A percentile compares a stretch with the other conserved stretches of the same genome.
Evolutionary conservation across 2,797 vertebrate species (phyloP).

Genomic region (Pseudomugil gertrudae): DNA sequence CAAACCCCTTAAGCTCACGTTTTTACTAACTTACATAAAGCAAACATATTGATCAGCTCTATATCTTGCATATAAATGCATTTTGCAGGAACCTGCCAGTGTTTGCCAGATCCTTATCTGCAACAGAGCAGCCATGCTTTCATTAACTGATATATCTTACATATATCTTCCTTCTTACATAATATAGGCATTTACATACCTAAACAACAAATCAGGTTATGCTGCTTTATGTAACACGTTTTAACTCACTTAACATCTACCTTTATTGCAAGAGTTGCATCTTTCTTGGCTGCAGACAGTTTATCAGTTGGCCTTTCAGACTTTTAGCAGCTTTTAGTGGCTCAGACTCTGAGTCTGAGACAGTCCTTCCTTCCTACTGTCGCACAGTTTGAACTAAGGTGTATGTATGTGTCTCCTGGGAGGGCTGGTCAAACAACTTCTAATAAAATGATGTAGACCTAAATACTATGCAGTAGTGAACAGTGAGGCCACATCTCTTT

Average conservation of each 20-base stretch:
- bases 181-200: neutral
- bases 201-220: neutral
- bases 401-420: constrained; percentile 5
- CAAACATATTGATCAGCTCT: neutral
- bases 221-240: neutral
- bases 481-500: neutral
- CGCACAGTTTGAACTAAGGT: neutral
- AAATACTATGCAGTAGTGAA: constrained; percentile 1
- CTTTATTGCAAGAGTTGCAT: neutral
- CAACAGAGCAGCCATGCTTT: too few species aligned
- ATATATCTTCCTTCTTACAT: neutral
- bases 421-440: constrained; percentile 47
- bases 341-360: constrained; percentile 29
- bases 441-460: constrained; percentile 68
- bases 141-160: too few species aligned
- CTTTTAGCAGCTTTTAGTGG: constrained; percentile 14
- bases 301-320: constrained; percentile 11
- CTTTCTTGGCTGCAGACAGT: constrained; percentile 23
- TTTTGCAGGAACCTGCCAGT: neutral
- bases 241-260: neutral
- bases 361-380: constrained; percentile 2
- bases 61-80: neutral
- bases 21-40: neutral
- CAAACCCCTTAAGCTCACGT: neutral
- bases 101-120: neutral